phyloP scores from a whole-genome alignment of 2,113 vertebrate genomes.

The Notarius quadriscutis region DNA sequence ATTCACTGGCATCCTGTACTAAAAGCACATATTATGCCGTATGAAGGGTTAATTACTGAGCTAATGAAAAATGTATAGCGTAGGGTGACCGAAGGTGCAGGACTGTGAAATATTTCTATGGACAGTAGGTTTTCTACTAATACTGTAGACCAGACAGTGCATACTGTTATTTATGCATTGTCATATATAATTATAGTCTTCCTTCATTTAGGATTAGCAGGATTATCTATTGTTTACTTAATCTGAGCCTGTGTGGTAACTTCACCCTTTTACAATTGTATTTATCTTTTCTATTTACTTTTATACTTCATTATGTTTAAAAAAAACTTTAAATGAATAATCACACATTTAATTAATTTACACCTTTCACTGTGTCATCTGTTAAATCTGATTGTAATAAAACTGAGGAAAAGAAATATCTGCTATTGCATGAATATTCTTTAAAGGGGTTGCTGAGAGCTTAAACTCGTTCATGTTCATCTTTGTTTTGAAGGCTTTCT shows the following conservation, averaged over 20 bases:
- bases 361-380: background rate
- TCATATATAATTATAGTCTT: background rate
- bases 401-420: background rate
- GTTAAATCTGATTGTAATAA: slow-evolving; percentile 36
- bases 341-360: background rate
- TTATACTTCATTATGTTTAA: slow-evolving; percentile 19
- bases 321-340: background rate
- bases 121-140: background rate
- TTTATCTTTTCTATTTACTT: background rate
- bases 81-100: background rate
- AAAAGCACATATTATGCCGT: background rate
- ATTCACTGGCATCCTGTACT: background rate
- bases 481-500: slow-evolving; percentile 12
- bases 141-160: background rate
- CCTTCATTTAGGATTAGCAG: background rate
- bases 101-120: background rate
- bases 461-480: slow-evolving; percentile 35
- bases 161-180: background rate
- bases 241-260: slow-evolving; percentile 3
- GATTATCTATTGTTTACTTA: slow-evolving; percentile 23
- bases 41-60: background rate
- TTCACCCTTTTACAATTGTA: slow-evolving; percentile 4
- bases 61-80: background rate
- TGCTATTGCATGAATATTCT: background rate
- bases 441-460: slow-evolving; percentile 1